Conservation (phyloP, 1,140 invertebrate species). For the Listronotus bonariensis region DNA sequence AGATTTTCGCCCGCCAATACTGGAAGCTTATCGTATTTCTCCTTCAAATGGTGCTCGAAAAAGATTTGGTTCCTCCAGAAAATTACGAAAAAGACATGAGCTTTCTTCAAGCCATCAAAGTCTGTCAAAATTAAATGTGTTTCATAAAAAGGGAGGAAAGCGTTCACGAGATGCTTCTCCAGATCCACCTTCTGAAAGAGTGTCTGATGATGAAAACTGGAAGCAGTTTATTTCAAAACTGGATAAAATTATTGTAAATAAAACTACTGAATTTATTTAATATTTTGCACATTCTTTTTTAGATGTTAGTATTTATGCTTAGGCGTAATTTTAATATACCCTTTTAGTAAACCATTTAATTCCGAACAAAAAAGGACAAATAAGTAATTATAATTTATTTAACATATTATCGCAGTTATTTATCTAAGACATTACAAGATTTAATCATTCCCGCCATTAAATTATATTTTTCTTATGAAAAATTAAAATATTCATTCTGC, state of each 20-base stretch:
- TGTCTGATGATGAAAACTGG: conserved; percentile 40
- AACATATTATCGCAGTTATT: too few relatives aligned
- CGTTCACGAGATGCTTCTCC: neutral
- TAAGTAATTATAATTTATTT: too few relatives aligned
- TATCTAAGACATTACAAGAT: too few relatives aligned
- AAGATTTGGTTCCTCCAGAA: conserved; percentile 25
- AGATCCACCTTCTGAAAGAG: neutral
- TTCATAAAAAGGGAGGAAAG: conserved; percentile 5
- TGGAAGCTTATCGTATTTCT: conserved; percentile 24
- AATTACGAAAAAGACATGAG: conserved; percentile 7
- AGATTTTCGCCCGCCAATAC: conserved; percentile 9
- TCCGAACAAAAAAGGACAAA: too few relatives aligned
- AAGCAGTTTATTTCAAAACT: conserved; percentile 44
- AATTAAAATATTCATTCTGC: too few relatives aligned
- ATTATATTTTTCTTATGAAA: too few relatives aligned
- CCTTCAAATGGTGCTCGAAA: conserved; percentile 11
- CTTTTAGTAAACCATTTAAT: too few relatives aligned
- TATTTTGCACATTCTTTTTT: conserved; percentile 11
- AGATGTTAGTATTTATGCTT: too few relatives aligned
- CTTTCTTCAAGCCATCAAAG: neutral
- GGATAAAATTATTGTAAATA: conserved; percentile 42
- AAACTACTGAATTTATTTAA: conserved; percentile 36
- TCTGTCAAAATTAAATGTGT: conserved; percentile 1
- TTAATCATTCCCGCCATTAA: too few relatives aligned
- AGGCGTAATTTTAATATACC: too few relatives aligned